Base-by-base conservation (phyloP, 2,113 vertebrate species). In the Cochlearius cochlearius region DNA sequence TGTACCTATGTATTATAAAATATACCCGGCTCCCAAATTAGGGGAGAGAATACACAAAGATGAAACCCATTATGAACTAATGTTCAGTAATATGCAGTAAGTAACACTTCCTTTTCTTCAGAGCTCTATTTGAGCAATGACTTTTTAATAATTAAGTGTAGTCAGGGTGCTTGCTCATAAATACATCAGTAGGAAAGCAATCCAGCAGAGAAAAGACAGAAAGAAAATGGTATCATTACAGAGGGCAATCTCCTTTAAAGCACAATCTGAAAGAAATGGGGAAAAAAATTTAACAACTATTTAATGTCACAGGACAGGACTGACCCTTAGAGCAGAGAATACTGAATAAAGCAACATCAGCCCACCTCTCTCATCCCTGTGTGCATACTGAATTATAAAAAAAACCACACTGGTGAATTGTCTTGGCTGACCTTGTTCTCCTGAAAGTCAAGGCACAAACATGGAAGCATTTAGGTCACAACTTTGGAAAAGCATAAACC, bases 81-180 rank as follows among this genome's bases (percentile, higher is more conserved):
- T 73, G 88, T 66, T 67, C 55, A 60, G 19, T 74, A 92, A 83
- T 26, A 41, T 5, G 7, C 19, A 79, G 22, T 9, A 83, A 83
- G 59, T 63, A 93, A 86, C 19, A 52, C 36, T 81, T 86, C 56
- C 23, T 91, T 77, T 84, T 75, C 39, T 79, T 91, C 66, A 90
- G 62, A 55, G 45, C 10, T 88, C 41, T 58, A 7, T 59, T 73
- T 86, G 47, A 93, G 34, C 64, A 94, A 83, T 55, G 72, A 68
- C 21, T 91, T 94, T 76, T 96, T 83, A 93, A 93, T 92, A 64
- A 81, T 94, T 93, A 86, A 91, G 23, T 12, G 25, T 75, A 81
- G 60, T 38, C 60, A 94, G 45, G 56, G 50, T 60, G 39, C 64
- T 86, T 74, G 88, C 45, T 86, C 67, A 49, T 16, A 78, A 64